phyloP scores from a whole-genome alignment of 2,888 invertebrate species.

The Caenorhabditis panamensis region DNA sequence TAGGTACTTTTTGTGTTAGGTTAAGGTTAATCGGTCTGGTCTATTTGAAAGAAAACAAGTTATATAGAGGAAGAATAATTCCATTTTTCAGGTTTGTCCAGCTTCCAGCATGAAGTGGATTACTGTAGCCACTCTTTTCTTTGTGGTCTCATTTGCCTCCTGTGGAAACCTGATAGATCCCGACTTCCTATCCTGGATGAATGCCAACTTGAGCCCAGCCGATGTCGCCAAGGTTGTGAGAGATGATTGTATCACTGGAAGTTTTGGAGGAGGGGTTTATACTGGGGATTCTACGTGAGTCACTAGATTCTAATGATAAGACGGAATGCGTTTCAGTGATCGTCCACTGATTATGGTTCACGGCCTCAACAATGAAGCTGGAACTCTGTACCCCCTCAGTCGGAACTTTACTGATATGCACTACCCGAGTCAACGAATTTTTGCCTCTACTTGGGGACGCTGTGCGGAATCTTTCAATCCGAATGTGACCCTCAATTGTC shows the following conservation, averaged over 20 bases:
- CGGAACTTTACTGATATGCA: neutral
- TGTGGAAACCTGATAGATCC: neutral
- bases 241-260: constrained; percentile 13
- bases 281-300: neutral
- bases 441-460: constrained; percentile 19
- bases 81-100: no score
- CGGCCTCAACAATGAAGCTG: constrained; percentile 24
- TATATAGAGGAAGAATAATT: no score
- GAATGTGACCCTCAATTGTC: neutral
- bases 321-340: neutral
- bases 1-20: no score
- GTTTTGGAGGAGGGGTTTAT: constrained; percentile 16
- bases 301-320: neutral
- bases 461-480: neutral
- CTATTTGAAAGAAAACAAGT: no score
- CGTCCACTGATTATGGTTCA: constrained; percentile 16
- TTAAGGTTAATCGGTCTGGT: no score
- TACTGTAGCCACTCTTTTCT: no score
- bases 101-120: no score
- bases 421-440: constrained; percentile 1
- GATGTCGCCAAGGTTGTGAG: neutral
- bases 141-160: no score
- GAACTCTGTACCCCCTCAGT: neutral
- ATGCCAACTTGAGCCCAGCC: neutral
- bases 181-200: neutral